phyloP scores from a whole-genome alignment of 2,888 invertebrate genomes.

The Netelia inedita region DNA sequence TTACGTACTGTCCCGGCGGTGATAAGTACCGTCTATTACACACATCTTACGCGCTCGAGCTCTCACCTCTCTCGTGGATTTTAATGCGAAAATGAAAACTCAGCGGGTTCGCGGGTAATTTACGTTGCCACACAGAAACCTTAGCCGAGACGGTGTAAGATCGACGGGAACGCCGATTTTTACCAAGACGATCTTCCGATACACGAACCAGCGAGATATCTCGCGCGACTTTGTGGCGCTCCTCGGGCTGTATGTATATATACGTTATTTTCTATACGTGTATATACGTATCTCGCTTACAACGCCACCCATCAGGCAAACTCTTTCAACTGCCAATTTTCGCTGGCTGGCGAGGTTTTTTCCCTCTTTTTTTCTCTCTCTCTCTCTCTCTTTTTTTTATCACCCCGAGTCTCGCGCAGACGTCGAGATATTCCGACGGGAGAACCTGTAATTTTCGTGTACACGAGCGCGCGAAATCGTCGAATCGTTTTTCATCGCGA shows the following conservation, averaged over 20 bases:
- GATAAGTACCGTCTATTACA: conserved; percentile 58
- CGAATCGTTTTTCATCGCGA: conserved; percentile 45
- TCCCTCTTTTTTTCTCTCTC: not conserved
- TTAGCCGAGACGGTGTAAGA: not conserved
- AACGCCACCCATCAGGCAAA: not conserved
- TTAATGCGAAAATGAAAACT: conserved; percentile 56
- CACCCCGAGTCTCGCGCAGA: not conserved
- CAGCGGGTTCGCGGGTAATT: conserved; percentile 42
- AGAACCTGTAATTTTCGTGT: conserved; percentile 54
- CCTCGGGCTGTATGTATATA: not conserved
- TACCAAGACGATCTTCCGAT: conserved; percentile 2
- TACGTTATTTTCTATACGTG: too few species aligned
- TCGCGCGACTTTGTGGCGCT: conserved; percentile 42
- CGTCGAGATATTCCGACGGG: conserved; percentile 23
- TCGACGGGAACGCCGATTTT: not conserved
- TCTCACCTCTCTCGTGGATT: conserved; percentile 38
- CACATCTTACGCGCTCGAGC: conserved; percentile 39
- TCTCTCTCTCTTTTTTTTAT: not conserved
- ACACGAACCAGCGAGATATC: conserved; percentile 18
- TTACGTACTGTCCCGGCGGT: conserved; percentile 47
- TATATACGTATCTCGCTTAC: too few species aligned
- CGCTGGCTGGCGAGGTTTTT: conserved; percentile 37
- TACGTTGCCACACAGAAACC: conserved; percentile 34
- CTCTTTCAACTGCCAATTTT: conserved; percentile 51
- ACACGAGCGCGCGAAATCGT: conserved; percentile 45